These are phyloP conservation scores for Ormyrus pomaceus DNA, from an alignment of 2,888 invertebrate genomes.

Conservation along the genomic window DNA sequence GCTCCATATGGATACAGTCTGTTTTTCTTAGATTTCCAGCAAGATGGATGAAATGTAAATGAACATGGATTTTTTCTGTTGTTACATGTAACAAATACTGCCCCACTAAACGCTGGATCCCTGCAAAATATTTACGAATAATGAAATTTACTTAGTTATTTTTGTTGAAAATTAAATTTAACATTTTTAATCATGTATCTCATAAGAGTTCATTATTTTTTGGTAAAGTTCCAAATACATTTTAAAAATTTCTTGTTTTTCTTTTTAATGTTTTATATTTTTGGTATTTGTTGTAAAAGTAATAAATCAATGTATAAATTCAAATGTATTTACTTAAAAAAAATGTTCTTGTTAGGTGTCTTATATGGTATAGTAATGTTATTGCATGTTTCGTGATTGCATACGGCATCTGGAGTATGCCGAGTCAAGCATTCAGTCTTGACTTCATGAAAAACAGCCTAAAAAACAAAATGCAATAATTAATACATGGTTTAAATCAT, in stretches of 20 bases:
- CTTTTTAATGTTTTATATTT: background rate
- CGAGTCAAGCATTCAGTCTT: constrained; percentile 60
- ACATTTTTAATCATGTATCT: too few species aligned
- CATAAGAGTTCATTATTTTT: too few species aligned
- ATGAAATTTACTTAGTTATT: too few species aligned
- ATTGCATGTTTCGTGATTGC: constrained; percentile 62
- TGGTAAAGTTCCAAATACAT: too few species aligned
- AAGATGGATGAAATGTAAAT: constrained; percentile 63
- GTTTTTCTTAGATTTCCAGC: constrained; percentile 67
- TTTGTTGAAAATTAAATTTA: too few species aligned
- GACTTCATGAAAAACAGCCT: constrained; percentile 57
- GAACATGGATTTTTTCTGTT: constrained; percentile 61
- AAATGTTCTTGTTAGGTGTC: constrained; percentile 62
- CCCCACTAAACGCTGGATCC: constrained; percentile 66
- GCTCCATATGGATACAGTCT: constrained; percentile 51
- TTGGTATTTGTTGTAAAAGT: background rate
- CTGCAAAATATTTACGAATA: constrained; percentile 55
- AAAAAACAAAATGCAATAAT: constrained; percentile 33
- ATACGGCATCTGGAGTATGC: constrained; percentile 65
- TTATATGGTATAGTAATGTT: constrained; percentile 57
- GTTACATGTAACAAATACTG: constrained; percentile 64
- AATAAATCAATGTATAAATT: background rate
- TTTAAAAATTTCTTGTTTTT: too few species aligned
- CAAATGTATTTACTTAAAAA: constrained; percentile 60
- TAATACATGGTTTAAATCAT: background rate